A percentile compares a stretch with the other conserved stretches of the same genome.
These are phyloP conservation scores for Elegia similella DNA, from an alignment of 2,888 invertebrate species.

Conservation along the genomic window DNA sequence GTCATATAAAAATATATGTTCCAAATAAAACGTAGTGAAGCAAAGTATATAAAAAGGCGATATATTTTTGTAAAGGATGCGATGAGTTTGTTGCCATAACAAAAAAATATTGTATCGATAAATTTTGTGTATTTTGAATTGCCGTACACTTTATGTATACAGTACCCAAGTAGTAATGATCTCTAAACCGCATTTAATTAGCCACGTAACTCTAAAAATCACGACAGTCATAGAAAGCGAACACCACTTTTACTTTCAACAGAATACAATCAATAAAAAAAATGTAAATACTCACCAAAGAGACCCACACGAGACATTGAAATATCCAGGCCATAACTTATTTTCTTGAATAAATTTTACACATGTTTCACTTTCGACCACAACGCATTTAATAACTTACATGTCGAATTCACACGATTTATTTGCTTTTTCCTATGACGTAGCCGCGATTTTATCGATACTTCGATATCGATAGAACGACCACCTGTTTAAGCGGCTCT, in stretches of 20 bases:
- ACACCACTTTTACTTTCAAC: slow-evolving; percentile 48
- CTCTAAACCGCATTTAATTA: slow-evolving; percentile 18
- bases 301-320: slow-evolving; percentile 46
- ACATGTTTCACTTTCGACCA: slow-evolving; percentile 36
- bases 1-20: no score
- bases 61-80: no score
- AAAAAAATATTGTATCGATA: no score
- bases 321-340: slow-evolving; percentile 53
- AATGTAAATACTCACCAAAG: slow-evolving; percentile 47
- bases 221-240: slow-evolving; percentile 35
- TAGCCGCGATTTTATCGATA: slow-evolving; percentile 30
- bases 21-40: neutral
- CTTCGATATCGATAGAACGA: slow-evolving; percentile 43
- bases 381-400: slow-evolving; percentile 37
- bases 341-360: slow-evolving; percentile 33
- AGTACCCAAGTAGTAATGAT: slow-evolving; percentile 15
- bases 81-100: no score
- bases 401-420: slow-evolving; percentile 43
- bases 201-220: slow-evolving; percentile 19
- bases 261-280: slow-evolving; percentile 18
- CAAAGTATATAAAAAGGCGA: no score
- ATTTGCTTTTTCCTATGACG: slow-evolving; percentile 41
- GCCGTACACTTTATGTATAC: neutral
- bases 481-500: slow-evolving; percentile 38
- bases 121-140: no score